Base-by-base conservation (phyloP, 1,140 invertebrate genomes). In the Chlorops oryzae region DNA sequence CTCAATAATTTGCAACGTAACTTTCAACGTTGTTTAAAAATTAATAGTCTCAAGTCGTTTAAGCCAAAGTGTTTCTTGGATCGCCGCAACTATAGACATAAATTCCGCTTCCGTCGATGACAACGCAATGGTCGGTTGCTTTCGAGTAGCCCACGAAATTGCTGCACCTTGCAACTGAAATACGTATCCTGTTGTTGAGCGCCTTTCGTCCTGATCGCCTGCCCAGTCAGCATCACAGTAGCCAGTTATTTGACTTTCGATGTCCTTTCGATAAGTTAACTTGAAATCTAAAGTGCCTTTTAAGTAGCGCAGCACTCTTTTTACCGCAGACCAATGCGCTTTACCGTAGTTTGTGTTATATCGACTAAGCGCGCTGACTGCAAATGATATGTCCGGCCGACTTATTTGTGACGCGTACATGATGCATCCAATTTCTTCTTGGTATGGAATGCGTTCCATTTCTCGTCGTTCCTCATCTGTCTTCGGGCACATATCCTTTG, bases 311-410 rank as follows among this genome's bases (percentile, higher is more conserved):
- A 73, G 22, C 0, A 74, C 51, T 17, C 58, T 47, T 34, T 71
- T 71, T 0, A 55, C 61, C n/a, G 56, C 62, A 34, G 12, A 40
- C 63, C 65, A 70, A 50, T 73, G 4, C 9, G 27, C 53, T 41
- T 32, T 17, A 37, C 44, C n/a, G 51, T 64, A 21, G 51, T 27
- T 7, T 43, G 54, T 6, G 57, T 59, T 35, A 56, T 59, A n/a
- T 52, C 66, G 59, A 22, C 58, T 61, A 6, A 73, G 47, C 15
- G 62, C 55, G 27, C 50, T 55, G 0, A 74, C 69, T 15, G 59
- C 58, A 38, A 59, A 64, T 3, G 63, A 43, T 7, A 75, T 67
- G 47, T 75, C 73, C 20, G 69, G 72, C 47, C 73, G 28, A 6
- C 70, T 66, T 10, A 56, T 58, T 3, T 57, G 39, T 18, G 67